phyloP scores from a whole-genome alignment of 2,888 invertebrate species.

The Leistus spinibarbis region DNA sequence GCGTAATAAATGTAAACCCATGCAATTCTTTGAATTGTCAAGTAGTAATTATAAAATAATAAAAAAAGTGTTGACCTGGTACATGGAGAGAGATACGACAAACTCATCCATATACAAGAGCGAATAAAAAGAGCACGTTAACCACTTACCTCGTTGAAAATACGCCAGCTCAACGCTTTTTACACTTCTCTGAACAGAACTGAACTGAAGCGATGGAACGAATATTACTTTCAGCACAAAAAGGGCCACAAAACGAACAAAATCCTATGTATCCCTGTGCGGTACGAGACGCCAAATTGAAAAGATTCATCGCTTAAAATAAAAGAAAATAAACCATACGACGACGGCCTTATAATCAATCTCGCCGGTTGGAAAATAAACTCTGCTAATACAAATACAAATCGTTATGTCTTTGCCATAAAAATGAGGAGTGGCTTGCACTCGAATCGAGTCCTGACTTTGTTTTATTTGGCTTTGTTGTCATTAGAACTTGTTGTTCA shows the following conservation, averaged over 20 bases:
- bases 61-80: not conserved
- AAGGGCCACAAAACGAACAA: not conserved
- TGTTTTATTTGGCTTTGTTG: not conserved
- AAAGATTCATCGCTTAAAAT: not conserved
- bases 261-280: too few relatives aligned
- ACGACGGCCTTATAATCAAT: too few relatives aligned
- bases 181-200: not conserved
- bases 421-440: too few relatives aligned
- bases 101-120: not conserved
- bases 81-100: not conserved
- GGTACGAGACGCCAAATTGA: not conserved
- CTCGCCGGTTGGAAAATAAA: too few relatives aligned
- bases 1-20: too few relatives aligned
- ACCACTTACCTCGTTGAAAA: not conserved
- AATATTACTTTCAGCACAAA: not conserved
- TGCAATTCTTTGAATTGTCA: too few relatives aligned
- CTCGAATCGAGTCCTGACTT: too few relatives aligned
- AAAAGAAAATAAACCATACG: too few relatives aligned
- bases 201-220: not conserved
- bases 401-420: too few relatives aligned
- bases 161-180: not conserved
- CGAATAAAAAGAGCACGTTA: not conserved
- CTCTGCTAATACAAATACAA: too few relatives aligned
- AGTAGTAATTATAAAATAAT: not conserved
- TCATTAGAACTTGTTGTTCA: not conserved